Conservation (phyloP, 2,113 vertebrate species). For the Gallinago jamesoni region DNA sequence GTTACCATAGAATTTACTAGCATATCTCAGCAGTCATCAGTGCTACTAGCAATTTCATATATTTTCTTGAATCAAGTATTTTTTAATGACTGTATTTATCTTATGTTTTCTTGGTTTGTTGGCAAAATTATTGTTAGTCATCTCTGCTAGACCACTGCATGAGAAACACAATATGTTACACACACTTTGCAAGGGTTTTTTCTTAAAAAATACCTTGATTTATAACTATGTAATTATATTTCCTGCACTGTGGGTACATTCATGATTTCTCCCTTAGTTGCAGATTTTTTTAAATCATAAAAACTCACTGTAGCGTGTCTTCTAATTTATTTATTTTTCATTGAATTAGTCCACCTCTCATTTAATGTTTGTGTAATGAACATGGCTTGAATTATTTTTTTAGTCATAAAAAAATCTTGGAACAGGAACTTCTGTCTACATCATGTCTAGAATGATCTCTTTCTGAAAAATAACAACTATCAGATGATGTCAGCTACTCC, state of each 20-base stretch:
- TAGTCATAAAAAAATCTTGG: neutral
- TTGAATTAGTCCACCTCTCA: neutral
- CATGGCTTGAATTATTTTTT: neutral
- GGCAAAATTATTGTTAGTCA: neutral
- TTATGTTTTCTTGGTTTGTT: neutral
- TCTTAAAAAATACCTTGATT: neutral
- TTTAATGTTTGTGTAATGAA: neutral
- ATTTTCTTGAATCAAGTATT: neutral
- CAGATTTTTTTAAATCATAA: neutral
- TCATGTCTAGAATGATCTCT: neutral
- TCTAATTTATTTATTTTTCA: neutral
- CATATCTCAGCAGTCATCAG: neutral
- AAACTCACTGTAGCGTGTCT: accelerated
- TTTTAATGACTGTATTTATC: neutral
- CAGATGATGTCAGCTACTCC: neutral
- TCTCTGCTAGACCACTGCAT: neutral
- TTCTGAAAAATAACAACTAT: neutral
- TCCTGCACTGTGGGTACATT: neutral
- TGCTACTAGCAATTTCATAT: neutral
- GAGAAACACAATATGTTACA: neutral
- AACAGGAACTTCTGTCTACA: neutral
- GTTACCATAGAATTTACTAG: neutral
- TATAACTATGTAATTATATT: neutral
- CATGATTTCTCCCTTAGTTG: neutral
- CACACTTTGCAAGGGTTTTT: neutral